A percentile compares a stretch with the other conserved stretches of the same genome.
Evolutionary conservation across 2,888 invertebrate genomes (phyloP).

Genomic region (Podotricha telesiphe): DNA sequence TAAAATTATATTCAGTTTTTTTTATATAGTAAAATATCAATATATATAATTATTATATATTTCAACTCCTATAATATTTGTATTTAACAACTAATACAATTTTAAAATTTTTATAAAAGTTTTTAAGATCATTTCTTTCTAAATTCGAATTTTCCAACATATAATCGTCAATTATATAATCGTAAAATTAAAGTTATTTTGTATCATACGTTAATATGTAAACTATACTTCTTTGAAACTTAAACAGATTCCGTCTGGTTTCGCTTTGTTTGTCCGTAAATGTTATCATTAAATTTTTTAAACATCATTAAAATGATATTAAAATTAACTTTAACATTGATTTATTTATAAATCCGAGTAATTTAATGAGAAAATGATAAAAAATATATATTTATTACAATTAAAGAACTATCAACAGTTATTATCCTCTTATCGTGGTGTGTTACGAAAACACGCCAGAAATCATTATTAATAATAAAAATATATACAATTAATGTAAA

Average conservation of each 20-base stretch:
- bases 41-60: no score
- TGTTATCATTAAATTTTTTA: constrained; percentile 4
- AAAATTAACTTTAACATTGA: constrained; percentile 14
- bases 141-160: no score
- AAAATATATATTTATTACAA: constrained; percentile 29
- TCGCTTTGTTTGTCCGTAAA: neutral
- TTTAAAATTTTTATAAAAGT: no score
- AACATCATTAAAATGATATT: constrained; percentile 25
- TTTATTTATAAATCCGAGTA: constrained; percentile 21
- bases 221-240: neutral
- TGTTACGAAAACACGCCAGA: constrained; percentile 36
- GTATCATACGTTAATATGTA: no score
- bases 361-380: constrained; percentile 25
- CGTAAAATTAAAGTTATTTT: no score
- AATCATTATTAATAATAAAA: constrained; percentile 37
- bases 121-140: no score
- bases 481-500: constrained; percentile 39
- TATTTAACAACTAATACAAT: no score
- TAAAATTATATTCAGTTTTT: no score
- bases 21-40: no score
- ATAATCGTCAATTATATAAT: no score
- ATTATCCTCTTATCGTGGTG: constrained; percentile 29
- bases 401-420: constrained; percentile 29
- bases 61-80: no score
- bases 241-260: neutral